These are phyloP conservation scores for Cuculus canorus DNA, from an alignment of 2,797 vertebrate species.

Conservation along the genomic window DNA sequence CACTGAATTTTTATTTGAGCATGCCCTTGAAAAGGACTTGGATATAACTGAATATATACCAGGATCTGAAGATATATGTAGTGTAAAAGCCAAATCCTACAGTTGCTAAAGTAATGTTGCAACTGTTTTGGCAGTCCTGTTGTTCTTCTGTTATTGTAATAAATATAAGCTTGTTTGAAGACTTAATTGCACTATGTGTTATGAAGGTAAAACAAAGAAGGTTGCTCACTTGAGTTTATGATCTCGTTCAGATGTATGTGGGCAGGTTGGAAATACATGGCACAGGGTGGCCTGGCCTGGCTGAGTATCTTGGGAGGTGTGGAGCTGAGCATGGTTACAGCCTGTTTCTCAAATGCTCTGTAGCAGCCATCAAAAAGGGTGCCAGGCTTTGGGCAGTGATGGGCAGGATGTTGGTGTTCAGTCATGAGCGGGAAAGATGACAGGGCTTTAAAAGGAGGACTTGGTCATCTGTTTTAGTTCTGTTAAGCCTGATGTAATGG, in stretches of 20 bases:
- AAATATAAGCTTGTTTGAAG: background rate
- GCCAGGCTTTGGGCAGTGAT: background rate
- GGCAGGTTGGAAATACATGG: rapidly evolving
- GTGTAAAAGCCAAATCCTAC: background rate
- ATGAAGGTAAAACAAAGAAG: background rate
- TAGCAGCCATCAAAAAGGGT: background rate
- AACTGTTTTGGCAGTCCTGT: background rate
- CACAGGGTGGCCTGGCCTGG: background rate
- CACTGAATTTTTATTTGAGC: background rate
- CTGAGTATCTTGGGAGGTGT: background rate
- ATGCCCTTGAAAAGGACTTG: background rate
- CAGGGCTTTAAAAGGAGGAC: background rate
- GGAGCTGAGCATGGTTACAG: background rate
- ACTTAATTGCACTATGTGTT: background rate
- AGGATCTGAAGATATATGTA: background rate
- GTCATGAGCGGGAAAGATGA: background rate
- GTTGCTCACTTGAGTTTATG: background rate
- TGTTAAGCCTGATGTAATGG: background rate
- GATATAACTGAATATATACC: background rate
- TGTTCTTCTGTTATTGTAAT: background rate
- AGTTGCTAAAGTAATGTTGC: background rate
- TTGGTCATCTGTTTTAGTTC: background rate
- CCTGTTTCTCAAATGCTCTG: background rate
- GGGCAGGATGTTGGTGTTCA: background rate
- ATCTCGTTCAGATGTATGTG: background rate